Base-by-base conservation (phyloP, 2,888 invertebrate species). In the Agrochola circellaris region DNA sequence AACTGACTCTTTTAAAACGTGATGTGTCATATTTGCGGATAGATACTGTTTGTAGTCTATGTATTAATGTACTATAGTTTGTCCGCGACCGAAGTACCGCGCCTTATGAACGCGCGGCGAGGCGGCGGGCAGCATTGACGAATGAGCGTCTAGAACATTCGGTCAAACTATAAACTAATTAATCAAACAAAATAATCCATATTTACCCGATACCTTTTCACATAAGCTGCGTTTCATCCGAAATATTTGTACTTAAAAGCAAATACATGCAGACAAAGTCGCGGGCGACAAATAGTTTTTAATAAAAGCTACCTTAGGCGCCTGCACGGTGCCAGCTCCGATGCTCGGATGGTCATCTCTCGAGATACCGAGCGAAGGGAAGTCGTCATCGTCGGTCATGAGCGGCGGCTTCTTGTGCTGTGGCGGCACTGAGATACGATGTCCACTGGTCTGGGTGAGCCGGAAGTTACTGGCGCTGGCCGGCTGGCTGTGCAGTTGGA, bases 381-480 rank as follows among this genome's bases (percentile, higher is more conserved):
- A 93, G 89, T 92, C 94, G 86, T 92, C 92, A 81, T 92, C 94
- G 84, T 67, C 77, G 7, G 1, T 3, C 34, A 84, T 68, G 45
- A 82, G 86, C 58, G 84, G 86, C 70, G 88, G 79, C 78, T 87
- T 88, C 79, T 78, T 87, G 38, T 87, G 88, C 56, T 87, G 90
- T 54, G 89, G 81, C 56, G 94, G 93, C 58, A 91, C 89, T 3
- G 94, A 91, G 86, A 94, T 93, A 78, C 96, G 95, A 82, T 92
- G 93, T 23, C 92, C 93, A 79, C 94, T 93, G 0, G 96, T 92
- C 89, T 95, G 95, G 9, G 96, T 96, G 79, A 96, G 90, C 3
- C 95, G 91, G 91, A 96, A 96, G 92, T 95, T 96, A 88, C 95
- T 96, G 0, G 96, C 96, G 87, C 96, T 95, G 0, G 95, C 92